phyloP scores from a whole-genome alignment of 2,113 vertebrate genomes.

The Clinocottus analis region DNA sequence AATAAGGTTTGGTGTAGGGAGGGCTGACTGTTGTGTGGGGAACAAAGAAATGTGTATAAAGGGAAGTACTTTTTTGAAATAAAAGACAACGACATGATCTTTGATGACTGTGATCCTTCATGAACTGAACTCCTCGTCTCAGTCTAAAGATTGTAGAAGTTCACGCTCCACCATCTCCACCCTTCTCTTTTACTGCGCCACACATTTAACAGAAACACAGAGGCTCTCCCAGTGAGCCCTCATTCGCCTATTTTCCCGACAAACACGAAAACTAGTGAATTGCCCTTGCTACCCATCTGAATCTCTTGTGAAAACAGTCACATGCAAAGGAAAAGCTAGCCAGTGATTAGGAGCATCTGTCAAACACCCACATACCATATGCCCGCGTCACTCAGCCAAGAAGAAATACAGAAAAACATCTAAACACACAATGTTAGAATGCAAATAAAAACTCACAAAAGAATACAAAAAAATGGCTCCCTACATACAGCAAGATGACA shows the following conservation, averaged over 20 bases:
- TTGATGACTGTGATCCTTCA: constrained; percentile 8
- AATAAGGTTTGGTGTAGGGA: neutral
- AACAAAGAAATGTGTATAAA: neutral
- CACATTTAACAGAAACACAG: constrained; percentile 35
- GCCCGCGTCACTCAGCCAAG: constrained; percentile 56
- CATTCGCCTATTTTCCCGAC: constrained; percentile 14
- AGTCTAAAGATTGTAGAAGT: neutral
- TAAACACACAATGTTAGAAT: constrained; percentile 37
- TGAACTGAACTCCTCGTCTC: constrained; percentile 17
- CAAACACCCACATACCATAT: constrained; percentile 77
- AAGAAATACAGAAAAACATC: constrained; percentile 40
- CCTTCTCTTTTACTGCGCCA: constrained; percentile 9
- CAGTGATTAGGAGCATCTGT: constrained; percentile 71
- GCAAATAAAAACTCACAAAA: constrained; percentile 30
- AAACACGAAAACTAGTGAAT: constrained; percentile 37
- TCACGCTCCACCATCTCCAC: neutral
- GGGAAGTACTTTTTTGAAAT: neutral
- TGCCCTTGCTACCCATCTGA: constrained; percentile 56
- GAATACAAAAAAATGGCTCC: neutral
- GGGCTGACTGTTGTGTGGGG: neutral
- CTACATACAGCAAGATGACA: neutral
- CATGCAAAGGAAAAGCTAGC: constrained; percentile 64
- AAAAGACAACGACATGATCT: constrained; percentile 8
- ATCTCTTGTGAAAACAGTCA: constrained; percentile 64
- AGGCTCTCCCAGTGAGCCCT: neutral